These are phyloP conservation scores for Pseudopleuronectes americanus DNA, from an alignment of 2,797 vertebrate genomes.

Conservation along the genomic window DNA sequence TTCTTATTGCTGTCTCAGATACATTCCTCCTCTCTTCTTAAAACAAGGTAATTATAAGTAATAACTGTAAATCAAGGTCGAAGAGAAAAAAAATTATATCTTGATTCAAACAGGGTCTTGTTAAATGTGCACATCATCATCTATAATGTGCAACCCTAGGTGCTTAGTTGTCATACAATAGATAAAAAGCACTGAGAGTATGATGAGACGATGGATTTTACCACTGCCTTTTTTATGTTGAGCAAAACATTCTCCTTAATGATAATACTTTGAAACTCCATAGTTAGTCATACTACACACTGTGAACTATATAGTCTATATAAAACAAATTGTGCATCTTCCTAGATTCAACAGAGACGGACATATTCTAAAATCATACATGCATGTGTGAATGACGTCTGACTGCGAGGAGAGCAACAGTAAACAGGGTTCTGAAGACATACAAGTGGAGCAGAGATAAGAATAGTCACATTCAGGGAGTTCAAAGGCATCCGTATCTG, in stretches of 20 bases:
- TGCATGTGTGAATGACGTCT: not conserved
- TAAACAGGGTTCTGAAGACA: conserved; percentile 35
- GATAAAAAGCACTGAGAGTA: not conserved
- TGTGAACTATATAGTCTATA: not conserved
- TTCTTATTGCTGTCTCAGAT: too few species aligned
- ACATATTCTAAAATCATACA: conserved; percentile 5
- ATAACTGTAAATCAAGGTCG: too few species aligned
- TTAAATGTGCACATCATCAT: not conserved
- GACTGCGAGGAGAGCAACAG: conserved; percentile 1
- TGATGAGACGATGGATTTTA: not conserved
- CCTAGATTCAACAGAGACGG: not conserved
- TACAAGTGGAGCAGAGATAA: conserved; percentile 41
- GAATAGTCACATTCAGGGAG: conserved; percentile 66
- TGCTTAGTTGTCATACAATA: not conserved
- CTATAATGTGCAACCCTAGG: too few species aligned
- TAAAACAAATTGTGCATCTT: not conserved
- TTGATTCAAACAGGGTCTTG: not conserved
- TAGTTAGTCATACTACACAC: not conserved
- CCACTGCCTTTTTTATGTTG: too few species aligned
- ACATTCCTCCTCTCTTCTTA: too few species aligned
- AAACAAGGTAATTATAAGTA: too few species aligned
- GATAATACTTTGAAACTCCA: too few species aligned
- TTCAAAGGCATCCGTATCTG: conserved; percentile 42
- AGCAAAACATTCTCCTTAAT: too few species aligned
- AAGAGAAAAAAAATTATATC: too few species aligned